These are phyloP conservation scores for Neria commutata DNA, from an alignment of 2,888 invertebrate genomes.

Conservation along the genomic window DNA sequence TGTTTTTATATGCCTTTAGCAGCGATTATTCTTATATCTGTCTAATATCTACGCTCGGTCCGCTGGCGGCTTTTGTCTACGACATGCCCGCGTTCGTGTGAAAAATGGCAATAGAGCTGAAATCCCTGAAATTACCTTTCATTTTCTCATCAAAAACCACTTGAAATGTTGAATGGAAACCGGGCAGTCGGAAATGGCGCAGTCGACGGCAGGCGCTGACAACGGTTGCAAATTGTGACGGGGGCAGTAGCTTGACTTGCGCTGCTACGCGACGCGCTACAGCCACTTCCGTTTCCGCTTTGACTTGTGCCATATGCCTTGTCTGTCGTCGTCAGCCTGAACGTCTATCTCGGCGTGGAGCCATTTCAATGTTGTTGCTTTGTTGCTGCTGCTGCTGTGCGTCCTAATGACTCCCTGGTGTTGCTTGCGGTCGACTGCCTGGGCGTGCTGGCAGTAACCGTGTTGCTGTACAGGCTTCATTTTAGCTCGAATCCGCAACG, in stretches of 20 bases:
- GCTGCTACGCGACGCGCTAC: constrained; percentile 15
- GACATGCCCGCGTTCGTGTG: no score
- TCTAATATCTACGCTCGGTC: no score
- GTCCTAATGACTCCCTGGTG: constrained; percentile 38
- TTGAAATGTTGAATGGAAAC: constrained; percentile 41
- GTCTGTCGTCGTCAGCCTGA: background rate
- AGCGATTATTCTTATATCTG: no score
- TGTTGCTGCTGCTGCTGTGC: constrained; percentile 11
- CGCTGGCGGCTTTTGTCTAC: no score
- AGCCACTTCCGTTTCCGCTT: constrained; percentile 35
- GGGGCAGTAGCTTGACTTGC: no score
- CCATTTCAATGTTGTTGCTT: background rate
- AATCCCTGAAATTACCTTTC: constrained; percentile 59
- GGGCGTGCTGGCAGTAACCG: background rate
- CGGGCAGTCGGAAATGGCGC: background rate
- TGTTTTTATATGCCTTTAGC: no score
- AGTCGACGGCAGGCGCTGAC: background rate
- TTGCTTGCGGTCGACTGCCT: constrained; percentile 33
- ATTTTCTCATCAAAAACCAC: constrained; percentile 59
- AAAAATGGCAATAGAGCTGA: constrained; percentile 21
- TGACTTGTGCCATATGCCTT: background rate
- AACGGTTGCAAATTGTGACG: background rate
- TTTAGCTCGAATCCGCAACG: background rate
- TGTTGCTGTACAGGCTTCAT: background rate
- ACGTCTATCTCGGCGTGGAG: no score